Conservation (phyloP, 2,797 vertebrate species). For the Stomatorhinus walkeri region DNA sequence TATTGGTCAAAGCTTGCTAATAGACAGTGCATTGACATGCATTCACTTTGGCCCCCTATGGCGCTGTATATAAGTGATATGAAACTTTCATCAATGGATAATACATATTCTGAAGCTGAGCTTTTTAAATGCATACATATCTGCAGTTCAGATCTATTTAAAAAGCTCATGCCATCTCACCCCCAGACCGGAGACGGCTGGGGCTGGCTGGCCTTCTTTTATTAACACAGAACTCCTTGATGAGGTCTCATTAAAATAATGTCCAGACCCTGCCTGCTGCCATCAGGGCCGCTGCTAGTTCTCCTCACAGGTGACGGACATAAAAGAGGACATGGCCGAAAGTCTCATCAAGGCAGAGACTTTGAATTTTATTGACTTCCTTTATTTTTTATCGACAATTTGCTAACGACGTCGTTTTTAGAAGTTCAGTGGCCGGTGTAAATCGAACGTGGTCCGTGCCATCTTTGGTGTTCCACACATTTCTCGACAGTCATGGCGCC, state of each 20-base stretch:
- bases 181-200: not conserved
- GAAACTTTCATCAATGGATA: not conserved
- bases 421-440: conserved; percentile 19
- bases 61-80: not conserved
- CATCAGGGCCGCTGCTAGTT: conserved; percentile 31
- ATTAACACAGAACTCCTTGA: conserved; percentile 30
- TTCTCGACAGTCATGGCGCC: not conserved
- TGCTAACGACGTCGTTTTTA: conserved; percentile 23
- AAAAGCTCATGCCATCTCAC: not conserved
- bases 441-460: conserved; percentile 15
- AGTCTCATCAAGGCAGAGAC: conserved; percentile 17
- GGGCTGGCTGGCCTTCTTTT: conserved; percentile 22
- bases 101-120: not conserved
- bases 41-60: not conserved
- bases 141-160: not conserved
- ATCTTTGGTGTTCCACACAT: not conserved
- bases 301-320: conserved; percentile 20
- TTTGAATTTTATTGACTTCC: conserved; percentile 26
- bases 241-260: conserved; percentile 35
- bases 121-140: not conserved
- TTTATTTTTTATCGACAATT: conserved; percentile 28
- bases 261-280: conserved; percentile 29
- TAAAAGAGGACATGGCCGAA: conserved; percentile 26
- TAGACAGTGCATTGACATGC: not conserved
- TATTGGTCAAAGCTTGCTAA: not conserved